phyloP scores from a whole-genome alignment of 92 coral and sea anemone genomes.

The Palythoa grandis region DNA sequence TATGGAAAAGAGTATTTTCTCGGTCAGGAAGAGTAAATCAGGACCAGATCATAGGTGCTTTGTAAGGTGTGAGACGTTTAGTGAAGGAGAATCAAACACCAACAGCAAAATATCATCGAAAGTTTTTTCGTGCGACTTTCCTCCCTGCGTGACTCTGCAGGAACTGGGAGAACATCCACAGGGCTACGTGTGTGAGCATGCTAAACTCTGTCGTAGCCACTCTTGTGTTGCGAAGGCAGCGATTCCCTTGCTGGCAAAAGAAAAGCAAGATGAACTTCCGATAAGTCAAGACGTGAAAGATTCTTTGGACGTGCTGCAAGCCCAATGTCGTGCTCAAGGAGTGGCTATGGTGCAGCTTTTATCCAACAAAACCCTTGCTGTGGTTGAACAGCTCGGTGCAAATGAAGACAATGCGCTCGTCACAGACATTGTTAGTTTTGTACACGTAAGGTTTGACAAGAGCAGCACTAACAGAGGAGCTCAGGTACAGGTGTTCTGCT shows the following conservation, averaged over 20 bases:
- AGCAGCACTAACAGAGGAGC: conserved; percentile 61
- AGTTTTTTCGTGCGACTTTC: conserved; percentile 75
- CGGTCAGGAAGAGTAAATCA: conserved; percentile 78
- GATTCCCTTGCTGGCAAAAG: conserved; percentile 56
- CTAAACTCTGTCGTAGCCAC: conserved; percentile 61
- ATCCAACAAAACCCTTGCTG: conserved; percentile 79
- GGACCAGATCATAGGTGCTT: conserved; percentile 97
- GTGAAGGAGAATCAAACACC: conserved; percentile 25
- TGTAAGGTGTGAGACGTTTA: conserved; percentile 58
- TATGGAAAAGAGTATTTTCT: conserved; percentile 64
- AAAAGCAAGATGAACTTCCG: conserved; percentile 58
- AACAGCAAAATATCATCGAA: neutral
- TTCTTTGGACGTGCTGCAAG: conserved; percentile 63
- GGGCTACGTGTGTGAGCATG: conserved; percentile 85
- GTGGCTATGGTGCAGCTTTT: conserved; percentile 85
- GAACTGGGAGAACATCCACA: conserved; percentile 63
- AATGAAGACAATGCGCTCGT: conserved; percentile 60
- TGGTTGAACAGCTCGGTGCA: conserved; percentile 74
- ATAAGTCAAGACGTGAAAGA: conserved; percentile 60
- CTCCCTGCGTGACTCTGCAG: conserved; percentile 77
- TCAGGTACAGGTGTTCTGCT: conserved; percentile 84
- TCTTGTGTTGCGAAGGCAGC: conserved; percentile 59
- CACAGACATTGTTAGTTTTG: conserved; percentile 68
- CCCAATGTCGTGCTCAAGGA: conserved; percentile 53
- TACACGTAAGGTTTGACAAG: conserved; percentile 95